Base-by-base conservation (phyloP, 2,797 vertebrate species). In the Melanotaenia parkinsoni region DNA sequence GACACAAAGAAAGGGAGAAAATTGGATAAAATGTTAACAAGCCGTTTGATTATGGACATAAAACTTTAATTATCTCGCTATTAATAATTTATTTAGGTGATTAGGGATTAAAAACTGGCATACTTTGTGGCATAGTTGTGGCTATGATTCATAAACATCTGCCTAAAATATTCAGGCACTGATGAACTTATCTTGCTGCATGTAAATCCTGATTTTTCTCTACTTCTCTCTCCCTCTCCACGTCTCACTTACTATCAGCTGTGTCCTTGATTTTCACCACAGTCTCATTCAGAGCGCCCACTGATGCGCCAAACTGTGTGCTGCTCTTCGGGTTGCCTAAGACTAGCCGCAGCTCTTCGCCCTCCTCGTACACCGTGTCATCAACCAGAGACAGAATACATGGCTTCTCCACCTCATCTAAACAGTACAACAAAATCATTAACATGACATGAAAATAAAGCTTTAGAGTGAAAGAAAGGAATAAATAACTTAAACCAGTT, bases 341-440 rank as follows among this genome's bases (percentile, higher is more conserved):
- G 58, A 98, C 95, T 74, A 99, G 89, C 35, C 97, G 94, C 18
- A 99, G 92, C 35, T 98, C 97, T 59, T 99, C 96, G 1, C 90
- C 93, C 8, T 96, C 96, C 88, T 99, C 98, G 0, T 96, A 95
- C 51, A 97, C 69, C 0, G 75, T 80, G 70, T 99, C 96, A 20
- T 99, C 96, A 77, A 95, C 86, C 80, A 98, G 90, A 13, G 91
- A 90, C 66, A 99, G 82, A 4, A 88, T 43, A 12, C 98, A 99
- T 0, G 93, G 92, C 90, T 97, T 97, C 87, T 96, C 96, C 0
- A 80, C 92, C 87, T 99, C 97, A 30, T 96, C 98, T 99, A 4
- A 43, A 61, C 74, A 1, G 74, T 20, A 70, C 40, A 77, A 60
- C 11, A 3, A 62, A 45, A 76, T 4, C 1, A 35, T 33, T 59